Base-by-base conservation (phyloP, 1,140 invertebrate genomes). In the Megalopta genalis region DNA sequence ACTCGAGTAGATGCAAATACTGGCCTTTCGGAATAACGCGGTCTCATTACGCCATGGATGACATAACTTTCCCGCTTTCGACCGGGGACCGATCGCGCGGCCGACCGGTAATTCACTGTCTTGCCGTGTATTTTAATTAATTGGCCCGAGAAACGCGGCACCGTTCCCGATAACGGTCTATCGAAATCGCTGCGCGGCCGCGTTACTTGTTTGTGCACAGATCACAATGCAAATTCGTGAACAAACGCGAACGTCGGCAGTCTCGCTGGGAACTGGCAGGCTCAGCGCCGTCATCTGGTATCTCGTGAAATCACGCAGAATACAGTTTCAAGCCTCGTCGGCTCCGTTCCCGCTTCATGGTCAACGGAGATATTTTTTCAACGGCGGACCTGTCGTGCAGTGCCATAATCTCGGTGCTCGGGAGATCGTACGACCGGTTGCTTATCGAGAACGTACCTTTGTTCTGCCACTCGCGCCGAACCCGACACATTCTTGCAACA, bases 11-110 rank as follows among this genome's bases (percentile, higher is more conserved):
- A 68, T 64, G 64, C 73, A 57, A 69, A 65, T 68, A 39, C 14
- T 21, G 23, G 23, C 27, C 57, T 25, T 39, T 68, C 14, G 52
- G 78, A 21, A 77, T 62, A 76, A 68, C 59, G 25, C 59, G 59
- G 39, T 37, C 76, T 81, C 67, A 62, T 81, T 78, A 72, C 75
- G 75, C 49, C 75, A 81, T 49, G 25, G 59, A 16, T 81, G 80
- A 81, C 75, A 81, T 81, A 82, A 82, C 59, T 60, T 69, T 23
- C 59, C 23, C 67, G 8, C 54, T 60, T 60, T n/a, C n/a, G 32
- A 5, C n/a, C 32, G 25, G 49, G 21, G n/a, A 23, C 25, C 12
- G 27, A 52, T 71, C 66, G 37, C 21, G 21, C 12, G n/a, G 16
- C 59, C 64, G 21, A 25, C 1, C 27, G 75, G 49, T 77, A 76